phyloP scores from a whole-genome alignment of 1,140 invertebrate genomes.

The Meloidogyne floridensis region DNA sequence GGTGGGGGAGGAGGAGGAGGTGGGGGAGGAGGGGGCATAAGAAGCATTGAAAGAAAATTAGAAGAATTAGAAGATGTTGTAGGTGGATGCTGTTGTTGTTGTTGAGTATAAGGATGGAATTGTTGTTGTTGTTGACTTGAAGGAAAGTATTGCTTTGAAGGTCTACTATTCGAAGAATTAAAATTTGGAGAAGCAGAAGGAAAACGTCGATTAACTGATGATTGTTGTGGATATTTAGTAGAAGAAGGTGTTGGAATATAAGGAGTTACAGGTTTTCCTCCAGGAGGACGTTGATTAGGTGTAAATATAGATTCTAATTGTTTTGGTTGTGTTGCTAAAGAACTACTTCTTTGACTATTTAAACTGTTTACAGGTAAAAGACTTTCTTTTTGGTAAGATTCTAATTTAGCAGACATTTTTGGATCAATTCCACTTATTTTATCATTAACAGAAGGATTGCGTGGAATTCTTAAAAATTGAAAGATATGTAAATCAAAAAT shows the following conservation, averaged over 20 bases:
- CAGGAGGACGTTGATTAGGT: conserved; percentile 13
- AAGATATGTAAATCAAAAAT: neutral
- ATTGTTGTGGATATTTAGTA: neutral
- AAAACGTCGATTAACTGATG: neutral
- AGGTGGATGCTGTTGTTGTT: neutral
- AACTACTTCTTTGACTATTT: neutral
- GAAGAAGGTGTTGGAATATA: conserved; percentile 18
- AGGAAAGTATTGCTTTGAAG: neutral
- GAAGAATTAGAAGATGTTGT: neutral
- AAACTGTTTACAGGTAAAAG: conserved; percentile 4
- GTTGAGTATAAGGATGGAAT: neutral
- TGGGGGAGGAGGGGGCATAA: conserved; percentile 1
- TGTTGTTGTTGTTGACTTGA: neutral
- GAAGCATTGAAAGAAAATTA: neutral
- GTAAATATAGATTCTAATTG: conserved; percentile 11
- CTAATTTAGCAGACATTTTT: too few species aligned
- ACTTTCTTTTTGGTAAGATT: conserved; percentile 12
- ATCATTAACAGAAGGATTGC: too few species aligned
- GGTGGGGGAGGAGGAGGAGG: conserved; percentile 9
- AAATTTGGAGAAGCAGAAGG: neutral
- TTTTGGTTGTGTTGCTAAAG: neutral
- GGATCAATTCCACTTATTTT: too few species aligned
- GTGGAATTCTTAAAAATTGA: neutral
- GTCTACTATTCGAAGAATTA: neutral
- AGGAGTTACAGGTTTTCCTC: conserved; percentile 18